phyloP scores from a whole-genome alignment of 2,888 invertebrate genomes.

The Pseudococcus jackbeardsleyi region DNA sequence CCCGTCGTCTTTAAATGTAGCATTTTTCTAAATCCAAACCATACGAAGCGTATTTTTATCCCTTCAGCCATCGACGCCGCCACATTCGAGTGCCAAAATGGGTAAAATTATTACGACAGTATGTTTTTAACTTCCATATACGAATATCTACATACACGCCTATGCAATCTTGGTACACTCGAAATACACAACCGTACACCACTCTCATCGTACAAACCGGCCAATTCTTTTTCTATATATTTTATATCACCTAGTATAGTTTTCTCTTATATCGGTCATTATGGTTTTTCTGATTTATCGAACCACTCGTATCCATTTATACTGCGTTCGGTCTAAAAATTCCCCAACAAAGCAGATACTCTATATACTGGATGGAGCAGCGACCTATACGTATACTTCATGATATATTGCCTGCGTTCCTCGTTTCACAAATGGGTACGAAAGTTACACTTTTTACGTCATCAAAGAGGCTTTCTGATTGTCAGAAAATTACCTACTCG shows the following conservation, averaged over 20 bases:
- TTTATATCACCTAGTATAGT: constrained; percentile 27
- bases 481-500: constrained; percentile 25
- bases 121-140: constrained; percentile 19
- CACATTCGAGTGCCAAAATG: constrained; percentile 26
- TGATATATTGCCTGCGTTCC: constrained; percentile 10
- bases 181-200: background rate
- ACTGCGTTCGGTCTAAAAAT: constrained; percentile 26
- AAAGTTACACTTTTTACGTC: constrained; percentile 30
- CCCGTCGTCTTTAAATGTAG: background rate
- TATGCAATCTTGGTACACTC: constrained; percentile 33
- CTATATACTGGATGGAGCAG: background rate
- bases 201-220: background rate
- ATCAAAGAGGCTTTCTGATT: constrained; percentile 12
- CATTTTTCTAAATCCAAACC: constrained; percentile 1
- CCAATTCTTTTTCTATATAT: constrained; percentile 17
- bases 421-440: background rate
- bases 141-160: constrained; percentile 5
- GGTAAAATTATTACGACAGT: constrained; percentile 45
- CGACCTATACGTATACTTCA: background rate
- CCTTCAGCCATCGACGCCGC: background rate
- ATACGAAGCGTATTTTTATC: background rate
- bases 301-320: constrained; percentile 34
- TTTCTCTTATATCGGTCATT: constrained; percentile 25
- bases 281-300: constrained; percentile 26
- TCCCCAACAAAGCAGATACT: constrained; percentile 4